Evolutionary conservation across 2,113 vertebrate genomes (phyloP), one percentile per base, ranked within the genome.

Genomic region (Aptenodytes patagonicus): DNA sequence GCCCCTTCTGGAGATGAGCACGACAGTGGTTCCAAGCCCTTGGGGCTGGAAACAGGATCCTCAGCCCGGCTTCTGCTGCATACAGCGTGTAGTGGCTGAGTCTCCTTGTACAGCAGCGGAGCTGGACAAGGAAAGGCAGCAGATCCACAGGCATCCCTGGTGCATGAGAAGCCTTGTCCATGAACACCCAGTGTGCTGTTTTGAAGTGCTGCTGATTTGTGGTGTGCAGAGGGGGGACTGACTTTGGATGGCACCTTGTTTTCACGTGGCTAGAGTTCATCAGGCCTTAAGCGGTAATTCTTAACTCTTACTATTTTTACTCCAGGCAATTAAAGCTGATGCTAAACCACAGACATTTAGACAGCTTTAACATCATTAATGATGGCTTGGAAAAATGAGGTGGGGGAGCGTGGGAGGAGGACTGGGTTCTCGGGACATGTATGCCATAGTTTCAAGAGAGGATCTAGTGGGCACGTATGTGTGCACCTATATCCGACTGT

Each of bases 141-240:
- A 62, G 72, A 31, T 17, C 65, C 60, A 10, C 10, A 3, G 69
- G 38, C 17, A 22, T 6, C 71, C 65, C 83, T 9, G 29, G 11
- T 10, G 65, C 19, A 10, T 0, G n/a, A 31, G 40, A 2, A 60
- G 40, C 36, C 36, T 40, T 10, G 7, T 12, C 36, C 34, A 1
- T 0, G 8, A 17, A 1, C 31, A 24, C 4, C 70, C 47, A 28
- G 9, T 0, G 2, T 4, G 19, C 19, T 20, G 10, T 13, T 34
- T 8, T 3, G 68, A 62, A 55, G 44, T 1, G 24, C 52, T 51
- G 60, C 60, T 9, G 52, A 3, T 1, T 2, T 21, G 47, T 13
- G 54, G 9, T 2, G 19, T 15, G 38, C 25, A 1, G 57, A 34
- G 18, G 2, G 17, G 62, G 40, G 62, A 2, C 1, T 40, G 68